phyloP scores from a whole-genome alignment of 2,113 vertebrate genomes.

The Pollachius pollachius region DNA sequence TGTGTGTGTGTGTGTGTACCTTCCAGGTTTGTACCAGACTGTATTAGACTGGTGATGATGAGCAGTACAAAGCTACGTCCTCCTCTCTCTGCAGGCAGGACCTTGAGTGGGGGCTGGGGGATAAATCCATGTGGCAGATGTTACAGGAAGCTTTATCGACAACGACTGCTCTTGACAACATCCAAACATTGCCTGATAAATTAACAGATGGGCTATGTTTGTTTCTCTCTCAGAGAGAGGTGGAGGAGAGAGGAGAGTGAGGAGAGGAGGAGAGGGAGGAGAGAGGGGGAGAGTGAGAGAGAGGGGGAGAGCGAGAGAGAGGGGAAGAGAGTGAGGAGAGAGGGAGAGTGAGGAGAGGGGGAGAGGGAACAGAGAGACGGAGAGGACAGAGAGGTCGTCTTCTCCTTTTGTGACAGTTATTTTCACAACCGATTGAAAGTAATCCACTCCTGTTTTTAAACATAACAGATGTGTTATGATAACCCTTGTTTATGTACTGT shows the following conservation, averaged over 20 bases:
- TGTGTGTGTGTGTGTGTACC: not conserved
- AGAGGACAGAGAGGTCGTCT: too few relatives aligned
- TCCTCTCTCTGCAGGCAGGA: slow-evolving; percentile 47
- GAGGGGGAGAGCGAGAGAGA: not conserved
- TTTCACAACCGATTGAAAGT: too few relatives aligned
- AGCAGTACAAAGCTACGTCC: slow-evolving; percentile 68
- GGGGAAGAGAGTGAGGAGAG: too few relatives aligned
- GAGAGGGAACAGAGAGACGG: too few relatives aligned
- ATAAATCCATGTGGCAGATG: slow-evolving; percentile 75
- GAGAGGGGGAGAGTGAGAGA: too few relatives aligned
- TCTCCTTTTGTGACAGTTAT: too few relatives aligned
- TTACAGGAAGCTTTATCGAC: slow-evolving; percentile 81
- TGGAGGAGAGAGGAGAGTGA: not conserved
- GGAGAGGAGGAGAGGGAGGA: too few relatives aligned
- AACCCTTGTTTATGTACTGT: too few relatives aligned
- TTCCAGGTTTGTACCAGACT: slow-evolving; percentile 58
- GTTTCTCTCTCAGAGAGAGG: too few relatives aligned
- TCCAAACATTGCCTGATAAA: slow-evolving; percentile 73
- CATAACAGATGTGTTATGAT: too few relatives aligned
- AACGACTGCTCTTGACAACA: slow-evolving; percentile 66
- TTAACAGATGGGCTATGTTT: slow-evolving; percentile 34
- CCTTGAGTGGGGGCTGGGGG: slow-evolving; percentile 73
- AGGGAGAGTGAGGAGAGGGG: too few relatives aligned
- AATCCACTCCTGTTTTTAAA: too few relatives aligned
- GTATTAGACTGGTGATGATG: slow-evolving; percentile 85